These are phyloP conservation scores for Mylabris sibirica DNA, from an alignment of 2,888 invertebrate species.

Conservation along the genomic window DNA sequence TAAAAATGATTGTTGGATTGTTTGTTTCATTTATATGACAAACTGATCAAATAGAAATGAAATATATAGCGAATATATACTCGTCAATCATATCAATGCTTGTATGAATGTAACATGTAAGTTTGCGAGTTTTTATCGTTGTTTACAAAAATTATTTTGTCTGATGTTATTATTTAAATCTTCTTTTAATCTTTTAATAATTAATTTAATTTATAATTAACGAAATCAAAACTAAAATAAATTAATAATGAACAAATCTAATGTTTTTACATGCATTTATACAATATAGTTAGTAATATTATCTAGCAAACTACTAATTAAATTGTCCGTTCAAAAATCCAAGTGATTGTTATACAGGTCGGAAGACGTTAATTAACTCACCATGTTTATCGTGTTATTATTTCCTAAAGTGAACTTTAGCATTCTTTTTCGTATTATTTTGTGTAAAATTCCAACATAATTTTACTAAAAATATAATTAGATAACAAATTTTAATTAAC, in stretches of 20 bases:
- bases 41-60: conserved; percentile 1
- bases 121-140: too few species aligned
- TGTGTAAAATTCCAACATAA: conserved; percentile 4
- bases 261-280: neutral
- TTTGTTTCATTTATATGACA: conserved; percentile 3
- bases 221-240: neutral
- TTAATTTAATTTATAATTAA: neutral
- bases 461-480: neutral
- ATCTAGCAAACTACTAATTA: conserved; percentile 18
- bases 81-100: neutral
- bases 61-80: neutral
- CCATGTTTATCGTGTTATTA: conserved; percentile 20
- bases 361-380: conserved; percentile 22
- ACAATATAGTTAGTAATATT: neutral
- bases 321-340: conserved; percentile 14
- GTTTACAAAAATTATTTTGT: too few species aligned
- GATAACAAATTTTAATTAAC: neutral
- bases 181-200: neutral
- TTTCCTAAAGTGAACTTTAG: conserved; percentile 4
- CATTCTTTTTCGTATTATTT: conserved; percentile 1
- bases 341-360: conserved; percentile 16
- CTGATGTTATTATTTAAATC: too few species aligned
- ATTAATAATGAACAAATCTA: neutral
- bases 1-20: neutral
- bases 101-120: neutral